Evolutionary conservation across 2,113 vertebrate species (phyloP).

Genomic region (Entomyzon cyanotis): DNA sequence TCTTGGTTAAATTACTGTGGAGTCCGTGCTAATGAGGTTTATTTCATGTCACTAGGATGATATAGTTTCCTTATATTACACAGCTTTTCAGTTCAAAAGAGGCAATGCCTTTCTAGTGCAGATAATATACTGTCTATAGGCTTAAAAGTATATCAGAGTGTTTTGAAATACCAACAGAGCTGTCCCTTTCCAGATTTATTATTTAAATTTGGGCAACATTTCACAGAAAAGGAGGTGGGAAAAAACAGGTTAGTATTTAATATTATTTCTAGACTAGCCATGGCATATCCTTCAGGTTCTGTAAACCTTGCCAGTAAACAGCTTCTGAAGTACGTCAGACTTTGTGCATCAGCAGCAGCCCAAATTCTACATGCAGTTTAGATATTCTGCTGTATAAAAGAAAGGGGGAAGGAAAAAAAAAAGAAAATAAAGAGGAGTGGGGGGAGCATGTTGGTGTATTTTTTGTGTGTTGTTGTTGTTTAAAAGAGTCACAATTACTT

Average conservation of each 20-base stretch:
- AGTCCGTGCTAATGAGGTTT: slow-evolving; percentile 44
- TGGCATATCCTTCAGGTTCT: slow-evolving; percentile 52
- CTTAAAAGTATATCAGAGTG: neutral
- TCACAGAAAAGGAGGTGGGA: neutral
- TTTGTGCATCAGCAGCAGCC: neutral
- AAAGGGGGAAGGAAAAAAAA: fast-evolving
- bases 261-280: slow-evolving; percentile 54
- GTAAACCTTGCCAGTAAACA: slow-evolving; percentile 28
- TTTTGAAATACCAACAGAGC: slow-evolving; percentile 28
- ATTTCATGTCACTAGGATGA: slow-evolving; percentile 41
- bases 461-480: neutral
- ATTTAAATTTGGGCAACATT: slow-evolving; percentile 21
- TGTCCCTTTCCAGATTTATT: slow-evolving; percentile 58
- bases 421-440: neutral
- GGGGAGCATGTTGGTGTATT: no score
- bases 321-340: slow-evolving; percentile 13
- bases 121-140: slow-evolving; percentile 1
- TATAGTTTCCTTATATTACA: slow-evolving; percentile 10
- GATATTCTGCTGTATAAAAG: neutral
- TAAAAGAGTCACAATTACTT: neutral
- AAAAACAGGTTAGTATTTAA: slow-evolving; percentile 6
- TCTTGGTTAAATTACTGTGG: slow-evolving; percentile 43
- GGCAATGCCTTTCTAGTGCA: neutral
- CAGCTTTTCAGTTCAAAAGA: slow-evolving; percentile 26
- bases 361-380: neutral